phyloP scores from a whole-genome alignment of 2,888 invertebrate species.

The Chromoteleia sp. region DNA sequence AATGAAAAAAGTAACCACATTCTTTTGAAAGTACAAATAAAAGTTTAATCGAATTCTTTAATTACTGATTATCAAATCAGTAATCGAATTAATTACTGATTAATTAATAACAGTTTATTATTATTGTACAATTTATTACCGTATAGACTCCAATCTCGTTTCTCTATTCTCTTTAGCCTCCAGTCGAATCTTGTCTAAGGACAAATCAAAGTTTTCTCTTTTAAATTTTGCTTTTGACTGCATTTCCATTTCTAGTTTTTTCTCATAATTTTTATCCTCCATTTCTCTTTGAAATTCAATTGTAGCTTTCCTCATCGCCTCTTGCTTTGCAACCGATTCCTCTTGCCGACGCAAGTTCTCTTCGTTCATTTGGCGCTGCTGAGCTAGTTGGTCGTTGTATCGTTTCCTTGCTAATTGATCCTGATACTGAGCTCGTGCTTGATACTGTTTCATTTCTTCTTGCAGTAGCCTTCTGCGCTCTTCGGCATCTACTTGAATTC shows the following conservation, averaged over 20 bases:
- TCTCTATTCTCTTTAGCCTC: conserved; percentile 96
- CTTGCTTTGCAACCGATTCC: conserved; percentile 98
- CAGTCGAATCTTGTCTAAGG: conserved; percentile 95
- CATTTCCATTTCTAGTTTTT: conserved; percentile 95
- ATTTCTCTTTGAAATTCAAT: conserved; percentile 98
- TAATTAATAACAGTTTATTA: no score
- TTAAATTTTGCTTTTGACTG: conserved; percentile 95
- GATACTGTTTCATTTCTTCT: conserved; percentile 98
- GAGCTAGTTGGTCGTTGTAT: conserved; percentile 96
- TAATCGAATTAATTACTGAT: no score
- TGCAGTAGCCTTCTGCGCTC: conserved; percentile 95
- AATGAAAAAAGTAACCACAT: no score
- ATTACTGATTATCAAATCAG: no score
- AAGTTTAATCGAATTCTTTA: no score
- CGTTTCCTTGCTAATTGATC: conserved; percentile 97
- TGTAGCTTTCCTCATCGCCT: conserved; percentile 96
- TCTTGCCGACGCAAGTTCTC: conserved; percentile 97
- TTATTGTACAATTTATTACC: no score
- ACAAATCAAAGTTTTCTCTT: conserved; percentile 98
- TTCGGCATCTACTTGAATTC: conserved; percentile 94
- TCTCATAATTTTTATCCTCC: conserved; percentile 96
- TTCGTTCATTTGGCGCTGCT: conserved; percentile 96
- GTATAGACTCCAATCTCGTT: conserved; percentile 98
- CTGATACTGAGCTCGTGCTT: conserved; percentile 97
- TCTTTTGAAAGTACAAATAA: no score